phyloP scores from a whole-genome alignment of 2,113 vertebrate genomes.

The Centropristis striata region DNA sequence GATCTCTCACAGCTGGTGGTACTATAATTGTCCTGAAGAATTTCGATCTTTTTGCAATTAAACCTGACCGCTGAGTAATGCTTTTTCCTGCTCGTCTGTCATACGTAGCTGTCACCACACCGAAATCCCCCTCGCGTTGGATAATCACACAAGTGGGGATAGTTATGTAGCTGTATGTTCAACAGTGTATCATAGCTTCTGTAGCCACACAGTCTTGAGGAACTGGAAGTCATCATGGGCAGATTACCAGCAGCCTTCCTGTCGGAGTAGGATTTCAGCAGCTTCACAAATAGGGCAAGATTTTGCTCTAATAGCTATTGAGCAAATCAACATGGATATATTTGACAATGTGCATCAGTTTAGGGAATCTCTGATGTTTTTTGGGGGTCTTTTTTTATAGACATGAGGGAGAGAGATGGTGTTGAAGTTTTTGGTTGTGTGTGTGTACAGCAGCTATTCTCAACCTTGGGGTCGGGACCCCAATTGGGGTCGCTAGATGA shows the following conservation, averaged over 20 bases:
- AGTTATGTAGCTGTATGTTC: constrained; percentile 23
- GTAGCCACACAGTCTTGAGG: constrained; percentile 28
- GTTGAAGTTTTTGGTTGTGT: neutral
- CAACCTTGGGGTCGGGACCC: no score
- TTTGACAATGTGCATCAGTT: constrained; percentile 1
- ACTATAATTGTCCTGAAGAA: constrained; percentile 48
- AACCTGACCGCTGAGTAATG: constrained; percentile 2
- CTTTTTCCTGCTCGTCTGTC: constrained; percentile 26
- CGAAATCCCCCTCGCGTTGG: constrained; percentile 36
- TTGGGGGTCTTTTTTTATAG: neutral
- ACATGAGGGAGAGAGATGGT: neutral
- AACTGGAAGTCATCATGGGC: constrained; percentile 43
- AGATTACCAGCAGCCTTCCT: constrained; percentile 41
- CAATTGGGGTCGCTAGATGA: no score
- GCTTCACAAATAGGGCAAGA: constrained; percentile 9
- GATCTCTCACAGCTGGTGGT: constrained; percentile 57
- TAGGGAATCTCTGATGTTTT: neutral
- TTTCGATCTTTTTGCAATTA: constrained; percentile 29
- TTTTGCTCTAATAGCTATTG: constrained; percentile 1
- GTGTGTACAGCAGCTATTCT: no score
- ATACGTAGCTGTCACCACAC: constrained; percentile 42
- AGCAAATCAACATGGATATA: neutral
- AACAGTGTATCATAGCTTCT: constrained; percentile 2
- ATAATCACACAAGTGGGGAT: constrained; percentile 34
- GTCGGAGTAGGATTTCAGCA: constrained; percentile 38